Percentiles rank a stretch among this genome's conserved stretches.
Conservation (phyloP, 37 sponge, comb jelly and placozoan species). For the Cladorhizidae sp. region DNA sequence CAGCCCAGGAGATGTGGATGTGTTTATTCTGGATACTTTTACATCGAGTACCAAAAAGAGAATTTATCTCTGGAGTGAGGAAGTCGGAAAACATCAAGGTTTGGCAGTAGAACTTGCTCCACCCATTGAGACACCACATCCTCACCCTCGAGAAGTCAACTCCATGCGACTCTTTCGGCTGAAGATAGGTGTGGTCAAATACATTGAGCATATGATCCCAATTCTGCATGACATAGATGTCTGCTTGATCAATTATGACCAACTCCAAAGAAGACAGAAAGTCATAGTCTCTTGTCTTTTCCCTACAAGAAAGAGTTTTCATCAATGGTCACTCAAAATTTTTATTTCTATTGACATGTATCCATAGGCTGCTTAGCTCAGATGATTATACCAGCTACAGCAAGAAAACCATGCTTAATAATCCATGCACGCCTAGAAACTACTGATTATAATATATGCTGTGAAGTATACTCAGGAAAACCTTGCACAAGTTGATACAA, state of each 20-base stretch:
- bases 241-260: constrained; percentile 82
- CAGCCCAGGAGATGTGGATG: no score
- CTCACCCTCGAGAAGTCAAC: constrained; percentile 87
- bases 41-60: constrained; percentile 68
- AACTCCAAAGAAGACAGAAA: constrained; percentile 96
- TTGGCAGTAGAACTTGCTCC: constrained; percentile 83
- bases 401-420: no score
- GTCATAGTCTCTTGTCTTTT: constrained; percentile 88
- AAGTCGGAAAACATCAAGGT: constrained; percentile 75
- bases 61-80: constrained; percentile 80
- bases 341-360: no score
- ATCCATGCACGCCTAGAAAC: no score
- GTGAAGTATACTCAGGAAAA: no score
- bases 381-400: no score
- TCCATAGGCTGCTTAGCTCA: no score
- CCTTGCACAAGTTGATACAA: no score
- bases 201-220: constrained; percentile 84
- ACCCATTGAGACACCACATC: constrained; percentile 82
- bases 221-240: constrained; percentile 99
- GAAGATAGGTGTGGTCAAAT: constrained; percentile 67
- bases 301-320: constrained; percentile 32
- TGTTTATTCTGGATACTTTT: constrained; percentile 79
- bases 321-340: no score
- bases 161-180: constrained; percentile 80
- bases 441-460: no score